Percentiles rank a stretch among this genome's conserved stretches.
Conservation (phyloP, 2,888 invertebrate genomes). For the Chrysodeixis includens region DNA sequence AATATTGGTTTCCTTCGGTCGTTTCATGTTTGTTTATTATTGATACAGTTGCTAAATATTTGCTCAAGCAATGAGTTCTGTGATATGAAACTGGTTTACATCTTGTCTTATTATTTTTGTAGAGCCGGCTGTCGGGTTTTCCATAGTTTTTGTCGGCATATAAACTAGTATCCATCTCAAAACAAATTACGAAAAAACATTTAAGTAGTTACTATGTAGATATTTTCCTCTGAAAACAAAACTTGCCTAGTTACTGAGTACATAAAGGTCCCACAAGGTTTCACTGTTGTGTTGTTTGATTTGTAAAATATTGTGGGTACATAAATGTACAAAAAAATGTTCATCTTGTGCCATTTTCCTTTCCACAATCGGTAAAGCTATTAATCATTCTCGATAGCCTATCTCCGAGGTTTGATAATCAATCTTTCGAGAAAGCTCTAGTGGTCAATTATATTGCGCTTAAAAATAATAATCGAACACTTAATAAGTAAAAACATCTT, state of each 20-base stretch:
- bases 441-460: not conserved
- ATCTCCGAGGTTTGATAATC: not conserved
- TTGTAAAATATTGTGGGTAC: too few relatives aligned
- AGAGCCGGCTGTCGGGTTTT: not conserved
- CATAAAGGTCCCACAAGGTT: too few relatives aligned
- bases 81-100: conserved; percentile 11
- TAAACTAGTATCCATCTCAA: not conserved
- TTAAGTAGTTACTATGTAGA: too few relatives aligned
- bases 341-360: not conserved
- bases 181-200: not conserved
- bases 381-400: not conserved
- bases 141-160: not conserved
- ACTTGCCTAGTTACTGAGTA: too few relatives aligned
- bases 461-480: not conserved
- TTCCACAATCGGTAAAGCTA: not conserved
- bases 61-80: conserved; percentile 18
- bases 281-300: too few relatives aligned
- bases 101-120: not conserved
- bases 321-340: not conserved
- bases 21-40: conserved; percentile 9
- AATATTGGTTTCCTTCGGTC: not conserved
- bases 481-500: not conserved
- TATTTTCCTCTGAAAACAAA: too few relatives aligned
- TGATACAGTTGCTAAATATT: conserved; percentile 28
- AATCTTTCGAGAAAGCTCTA: not conserved